Evolutionary conservation across 2,888 invertebrate genomes (phyloP).

Genomic region (Pasiphila rectangulata): DNA sequence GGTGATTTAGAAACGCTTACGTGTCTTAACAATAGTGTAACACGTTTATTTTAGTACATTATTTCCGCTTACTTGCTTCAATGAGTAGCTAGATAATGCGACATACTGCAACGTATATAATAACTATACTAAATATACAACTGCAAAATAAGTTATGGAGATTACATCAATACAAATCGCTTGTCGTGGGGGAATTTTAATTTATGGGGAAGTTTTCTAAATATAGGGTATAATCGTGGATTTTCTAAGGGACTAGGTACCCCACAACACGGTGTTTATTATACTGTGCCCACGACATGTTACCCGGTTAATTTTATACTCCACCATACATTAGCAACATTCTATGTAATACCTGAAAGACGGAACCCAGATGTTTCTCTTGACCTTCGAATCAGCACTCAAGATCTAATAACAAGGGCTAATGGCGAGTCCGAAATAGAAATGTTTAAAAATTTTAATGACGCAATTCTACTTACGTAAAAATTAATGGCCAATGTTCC

Average conservation of each 20-base stretch:
- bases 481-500: no score
- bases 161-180: no score
- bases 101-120: no score
- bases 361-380: slow-evolving; percentile 27
- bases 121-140: no score
- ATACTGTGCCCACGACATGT: no score
- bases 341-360: slow-evolving; percentile 17
- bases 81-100: background rate
- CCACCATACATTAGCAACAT: slow-evolving; percentile 17
- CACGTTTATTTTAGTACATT: slow-evolving; percentile 21
- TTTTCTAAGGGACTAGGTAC: no score
- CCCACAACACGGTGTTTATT: no score
- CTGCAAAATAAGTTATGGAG: no score
- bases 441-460: slow-evolving; percentile 4
- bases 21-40: slow-evolving; percentile 14
- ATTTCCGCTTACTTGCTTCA: slow-evolving; percentile 10
- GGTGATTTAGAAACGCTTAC: slow-evolving; percentile 4
- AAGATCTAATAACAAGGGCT: slow-evolving; percentile 29
- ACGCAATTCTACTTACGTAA: background rate
- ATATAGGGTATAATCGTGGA: no score
- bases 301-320: slow-evolving; percentile 3
- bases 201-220: no score
- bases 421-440: slow-evolving; percentile 15
- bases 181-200: no score
- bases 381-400: slow-evolving; percentile 23